Conservation (phyloP, 2,797 vertebrate genomes). For the Chiroxiphia lanceolata region DNA sequence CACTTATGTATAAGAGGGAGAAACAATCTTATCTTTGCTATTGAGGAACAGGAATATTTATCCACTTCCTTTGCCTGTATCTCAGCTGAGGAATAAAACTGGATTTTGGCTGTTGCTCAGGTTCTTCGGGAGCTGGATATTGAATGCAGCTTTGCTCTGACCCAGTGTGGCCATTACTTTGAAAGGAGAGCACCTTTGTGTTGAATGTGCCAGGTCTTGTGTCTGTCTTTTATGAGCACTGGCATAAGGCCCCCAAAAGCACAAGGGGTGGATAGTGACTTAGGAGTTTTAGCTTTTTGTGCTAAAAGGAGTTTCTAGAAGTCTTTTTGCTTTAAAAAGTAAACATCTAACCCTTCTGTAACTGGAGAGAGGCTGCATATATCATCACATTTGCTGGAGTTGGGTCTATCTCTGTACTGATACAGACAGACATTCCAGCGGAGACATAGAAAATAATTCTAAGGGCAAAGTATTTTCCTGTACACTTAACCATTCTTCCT, state of each 20-base stretch:
- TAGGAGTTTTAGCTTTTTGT: neutral
- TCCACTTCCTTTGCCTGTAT: neutral
- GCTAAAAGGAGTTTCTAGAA: neutral
- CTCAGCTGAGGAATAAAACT: neutral
- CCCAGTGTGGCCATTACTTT: accelerated
- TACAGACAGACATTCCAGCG: neutral
- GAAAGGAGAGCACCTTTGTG: neutral
- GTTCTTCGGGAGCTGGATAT: neutral
- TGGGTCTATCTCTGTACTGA: neutral
- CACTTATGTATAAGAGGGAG: neutral
- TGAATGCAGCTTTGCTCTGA: neutral
- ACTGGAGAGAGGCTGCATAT: neutral
- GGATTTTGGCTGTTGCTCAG: accelerated
- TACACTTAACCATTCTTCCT: neutral
- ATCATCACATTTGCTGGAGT: neutral
- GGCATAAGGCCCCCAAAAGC: neutral
- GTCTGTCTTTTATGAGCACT: neutral
- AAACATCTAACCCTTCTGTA: neutral
- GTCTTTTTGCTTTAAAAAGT: neutral
- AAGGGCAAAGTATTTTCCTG: neutral
- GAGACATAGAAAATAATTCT: neutral
- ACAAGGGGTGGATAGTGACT: neutral
- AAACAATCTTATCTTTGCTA: neutral
- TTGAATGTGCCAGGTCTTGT: neutral
- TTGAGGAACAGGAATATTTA: neutral